Percentiles rank a stretch among this genome's conserved stretches.
Conservation (phyloP, 2,888 invertebrate species). For the Athalia circularis region DNA sequence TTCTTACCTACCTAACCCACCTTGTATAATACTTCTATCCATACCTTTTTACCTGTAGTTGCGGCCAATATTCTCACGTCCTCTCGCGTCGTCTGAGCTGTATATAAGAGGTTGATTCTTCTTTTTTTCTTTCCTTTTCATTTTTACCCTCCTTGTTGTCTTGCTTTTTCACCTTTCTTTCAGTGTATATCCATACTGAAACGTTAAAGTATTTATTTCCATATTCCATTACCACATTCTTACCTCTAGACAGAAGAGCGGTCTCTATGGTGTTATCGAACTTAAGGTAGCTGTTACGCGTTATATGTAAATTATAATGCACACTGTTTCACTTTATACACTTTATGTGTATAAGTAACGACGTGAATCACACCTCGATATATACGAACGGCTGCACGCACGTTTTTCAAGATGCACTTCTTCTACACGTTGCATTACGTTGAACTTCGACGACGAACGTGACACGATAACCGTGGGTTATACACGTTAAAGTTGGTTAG, state of each 20-base stretch:
- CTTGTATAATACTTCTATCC: too few species aligned
- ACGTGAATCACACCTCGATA: neutral
- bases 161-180: neutral
- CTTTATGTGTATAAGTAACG: too few species aligned
- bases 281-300: neutral
- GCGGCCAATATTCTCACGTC: slow-evolving; percentile 41
- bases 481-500: neutral
- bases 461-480: too few species aligned
- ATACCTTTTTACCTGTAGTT: slow-evolving; percentile 15
- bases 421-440: too few species aligned
- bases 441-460: too few species aligned
- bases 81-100: neutral
- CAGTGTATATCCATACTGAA: neutral
- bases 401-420: too few species aligned
- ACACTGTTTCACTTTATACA: too few species aligned
- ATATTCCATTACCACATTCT: slow-evolving; percentile 27
- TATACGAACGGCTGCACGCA: too few species aligned
- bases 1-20: too few species aligned
- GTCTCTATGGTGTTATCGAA: neutral
- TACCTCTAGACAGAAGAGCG: neutral
- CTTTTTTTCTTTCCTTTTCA: too few species aligned
- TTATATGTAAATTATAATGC: slow-evolving; percentile 7
- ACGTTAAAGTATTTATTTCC: slow-evolving; percentile 14
- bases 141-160: too few species aligned
- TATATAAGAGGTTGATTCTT: too few species aligned